Evolutionary conservation across 2,113 vertebrate species (phyloP), one percentile per base, ranked within the genome.

Genomic region (Helogale parvula): DNA sequence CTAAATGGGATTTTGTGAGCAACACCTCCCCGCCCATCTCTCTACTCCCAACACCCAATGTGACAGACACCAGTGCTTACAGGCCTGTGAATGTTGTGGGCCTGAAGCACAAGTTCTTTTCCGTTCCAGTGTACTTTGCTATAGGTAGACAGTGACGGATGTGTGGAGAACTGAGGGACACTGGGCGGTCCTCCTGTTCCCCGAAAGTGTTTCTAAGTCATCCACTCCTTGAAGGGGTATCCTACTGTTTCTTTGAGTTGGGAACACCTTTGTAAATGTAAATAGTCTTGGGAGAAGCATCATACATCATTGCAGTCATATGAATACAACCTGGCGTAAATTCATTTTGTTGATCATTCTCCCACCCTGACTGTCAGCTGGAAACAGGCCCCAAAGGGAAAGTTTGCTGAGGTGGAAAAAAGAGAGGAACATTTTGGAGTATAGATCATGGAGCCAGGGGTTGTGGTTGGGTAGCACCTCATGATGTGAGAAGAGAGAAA

Each of bases 1-100:
- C 97, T 98, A 98, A 98, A 98, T 96, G 94, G 88, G 92, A 90
- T 96, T 96, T 95, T 96, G 80, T 8, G 17, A 88, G 82, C 27
- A 63, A 76, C 47, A 66, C 35, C n/a, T 68, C 83, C 71, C 68
- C 1, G 0, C 54, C 35, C 29, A 63, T 84, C 90, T 92, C 90
- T 92, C 68, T 52, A 72, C 2, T 92, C 38, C 27, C 69, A 91
- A 17, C 2, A 38, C 29, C 52, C 29, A 86, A 2, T 45, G 25
- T 85, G 74, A 96, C 16, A 89, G 45, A n/a, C 21, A 47, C 15
- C 27, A 3, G 76, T 69, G 66, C 52, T 83, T 80, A 94, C 8
- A 74, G 72, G 7, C 2, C 47, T 81, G 1, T 47, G 82, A 35
- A 63, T 89, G 2, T 74, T 97, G 6, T 14, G 66, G 41, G 29